phyloP scores from a whole-genome alignment of 2,113 vertebrate species.

The Uria lomvia region DNA sequence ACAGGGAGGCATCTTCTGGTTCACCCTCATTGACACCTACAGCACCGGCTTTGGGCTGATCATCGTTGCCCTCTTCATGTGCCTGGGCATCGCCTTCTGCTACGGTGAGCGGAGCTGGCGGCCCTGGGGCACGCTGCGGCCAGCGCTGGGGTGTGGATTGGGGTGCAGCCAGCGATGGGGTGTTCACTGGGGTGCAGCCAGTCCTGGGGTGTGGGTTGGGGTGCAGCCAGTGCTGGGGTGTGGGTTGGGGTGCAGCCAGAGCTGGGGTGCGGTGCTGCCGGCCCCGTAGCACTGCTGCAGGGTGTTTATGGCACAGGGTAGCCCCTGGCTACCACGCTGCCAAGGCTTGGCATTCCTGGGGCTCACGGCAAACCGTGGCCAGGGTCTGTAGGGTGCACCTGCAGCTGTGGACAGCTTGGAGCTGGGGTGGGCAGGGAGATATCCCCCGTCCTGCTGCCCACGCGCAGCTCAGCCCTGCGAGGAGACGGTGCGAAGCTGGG shows the following conservation, averaged over 20 bases:
- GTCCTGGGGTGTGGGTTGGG: neutral
- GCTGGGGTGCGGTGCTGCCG: neutral
- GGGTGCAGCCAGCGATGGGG: too few species aligned
- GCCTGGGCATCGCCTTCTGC: slow-evolving; percentile 87
- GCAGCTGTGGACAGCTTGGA: neutral
- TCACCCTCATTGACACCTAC: slow-evolving; percentile 89
- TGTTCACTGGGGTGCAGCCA: neutral
- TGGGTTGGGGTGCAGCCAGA: too few species aligned
- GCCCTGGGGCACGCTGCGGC: too few species aligned
- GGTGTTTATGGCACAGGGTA: neutral
- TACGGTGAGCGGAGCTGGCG: slow-evolving; percentile 76
- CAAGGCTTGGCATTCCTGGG: neutral
- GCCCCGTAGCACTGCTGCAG: too few species aligned
- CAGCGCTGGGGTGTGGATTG: neutral
- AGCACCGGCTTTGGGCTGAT: slow-evolving; percentile 90
- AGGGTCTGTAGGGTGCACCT: neutral
- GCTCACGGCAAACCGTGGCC: neutral
- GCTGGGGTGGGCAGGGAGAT: neutral
- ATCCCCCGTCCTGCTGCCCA: neutral
- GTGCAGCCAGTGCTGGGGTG: too few species aligned
- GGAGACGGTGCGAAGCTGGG: neutral
- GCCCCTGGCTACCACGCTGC: neutral
- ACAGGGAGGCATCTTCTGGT: slow-evolving; percentile 92
- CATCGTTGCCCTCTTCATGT: slow-evolving; percentile 90
- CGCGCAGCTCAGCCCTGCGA: neutral